Conservation (phyloP, 2,888 invertebrate species). For the Chloromyia formosa region DNA sequence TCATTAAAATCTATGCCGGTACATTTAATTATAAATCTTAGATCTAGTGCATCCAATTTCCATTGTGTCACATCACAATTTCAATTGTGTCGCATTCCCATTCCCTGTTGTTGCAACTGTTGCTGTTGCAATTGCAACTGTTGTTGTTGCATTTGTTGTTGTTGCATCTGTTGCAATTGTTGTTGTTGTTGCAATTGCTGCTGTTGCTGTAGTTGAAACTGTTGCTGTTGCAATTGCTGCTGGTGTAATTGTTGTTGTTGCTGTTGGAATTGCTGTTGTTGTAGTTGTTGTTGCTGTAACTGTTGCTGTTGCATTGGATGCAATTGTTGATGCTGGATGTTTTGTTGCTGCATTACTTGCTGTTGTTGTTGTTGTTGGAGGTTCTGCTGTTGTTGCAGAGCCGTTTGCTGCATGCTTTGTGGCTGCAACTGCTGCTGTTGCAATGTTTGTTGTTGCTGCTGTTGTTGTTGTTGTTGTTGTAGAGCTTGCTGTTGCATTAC, state of each 20-base stretch:
- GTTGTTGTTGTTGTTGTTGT: slow-evolving; percentile 47
- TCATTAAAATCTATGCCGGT: too few species aligned
- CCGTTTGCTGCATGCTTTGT: slow-evolving; percentile 48
- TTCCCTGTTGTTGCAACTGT: slow-evolving; percentile 20
- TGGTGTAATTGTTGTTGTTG: slow-evolving; percentile 56
- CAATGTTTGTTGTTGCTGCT: slow-evolving; percentile 50
- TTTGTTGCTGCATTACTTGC: slow-evolving; percentile 38
- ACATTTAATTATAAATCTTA: too few species aligned
- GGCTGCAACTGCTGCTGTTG: slow-evolving; percentile 53
- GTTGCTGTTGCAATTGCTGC: slow-evolving; percentile 55
- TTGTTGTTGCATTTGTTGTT: slow-evolving; percentile 47
- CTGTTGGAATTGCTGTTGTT: slow-evolving; percentile 58
- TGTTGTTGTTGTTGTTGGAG: slow-evolving; percentile 43
- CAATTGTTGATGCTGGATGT: slow-evolving; percentile 24
- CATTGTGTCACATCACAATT: too few species aligned
- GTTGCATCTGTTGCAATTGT: slow-evolving; percentile 50
- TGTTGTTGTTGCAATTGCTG: slow-evolving; percentile 48
- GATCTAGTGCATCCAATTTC: too few species aligned
- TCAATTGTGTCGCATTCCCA: slow-evolving; percentile 59
- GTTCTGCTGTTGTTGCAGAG: slow-evolving; percentile 48
- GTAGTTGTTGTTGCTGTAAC: slow-evolving; percentile 48
- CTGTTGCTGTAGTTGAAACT: slow-evolving; percentile 54
- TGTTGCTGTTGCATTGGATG: slow-evolving; percentile 46
- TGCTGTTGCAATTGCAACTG: slow-evolving; percentile 15
- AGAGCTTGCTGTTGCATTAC: neutral